Evolutionary conservation across 2,888 invertebrate species (phyloP), one percentile per base, ranked within the genome.

Genomic region (Erebia ligea): DNA sequence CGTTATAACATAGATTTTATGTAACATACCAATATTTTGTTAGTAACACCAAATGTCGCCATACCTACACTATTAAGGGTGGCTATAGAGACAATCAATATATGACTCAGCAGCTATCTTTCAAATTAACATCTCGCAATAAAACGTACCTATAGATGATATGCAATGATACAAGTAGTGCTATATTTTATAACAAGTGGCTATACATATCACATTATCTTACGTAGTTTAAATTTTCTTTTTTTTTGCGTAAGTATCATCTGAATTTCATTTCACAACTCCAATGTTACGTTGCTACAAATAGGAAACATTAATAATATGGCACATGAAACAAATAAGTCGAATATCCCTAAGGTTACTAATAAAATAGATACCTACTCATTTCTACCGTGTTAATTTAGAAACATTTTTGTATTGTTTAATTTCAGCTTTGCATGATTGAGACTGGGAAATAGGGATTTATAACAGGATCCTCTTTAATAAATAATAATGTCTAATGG

Each of bases 171-270:
- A 90, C 86, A 90, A 85, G 86, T 89, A 84, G 91, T 92, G 91
- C 91, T 91, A 89, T 85, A 84, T 82, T 81, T 84, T 83, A 88
- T 92, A 92, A 92, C 91, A 90, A 92, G 91, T 90, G 90, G 86
- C 83, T 90, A 90, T 85, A 88, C 88, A 88, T 92, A 93, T 93
- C 92, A 93, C 92, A 93, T 83, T 88, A 89, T 85, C 86, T 92
- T 92, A 92, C 92, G 93, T 93, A 91, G 90, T 88, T 90, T 86
- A 86, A 86, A 88, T 80, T 84, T 86, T 82, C 81, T 74, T 84
- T 85, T 82, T 86, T 70, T 70, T 64, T 71, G 34, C 59, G 64
- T 69, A 86, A 89, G 88, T 82, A 84, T 88, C 76, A 83, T 89
- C 88, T 90, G 85, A 88, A 87, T 89, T 88, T 86, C 73, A 83